Evolutionary conservation across 2,797 vertebrate genomes (phyloP).

Genomic region (Furcifer pardalis): DNA sequence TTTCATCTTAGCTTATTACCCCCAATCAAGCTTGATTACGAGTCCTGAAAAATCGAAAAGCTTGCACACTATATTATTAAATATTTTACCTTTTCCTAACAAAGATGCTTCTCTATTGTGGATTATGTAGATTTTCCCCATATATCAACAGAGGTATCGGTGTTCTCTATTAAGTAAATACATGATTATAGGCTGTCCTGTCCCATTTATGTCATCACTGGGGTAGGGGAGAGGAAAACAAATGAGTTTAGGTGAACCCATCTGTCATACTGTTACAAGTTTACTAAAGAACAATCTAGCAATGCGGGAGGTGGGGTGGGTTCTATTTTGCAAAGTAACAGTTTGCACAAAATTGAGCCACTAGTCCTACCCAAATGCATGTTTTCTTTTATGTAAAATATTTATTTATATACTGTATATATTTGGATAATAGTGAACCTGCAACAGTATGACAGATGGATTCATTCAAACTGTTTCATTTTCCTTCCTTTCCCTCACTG

Average conservation of each 20-base stretch:
- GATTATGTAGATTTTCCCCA: background rate
- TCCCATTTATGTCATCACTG: background rate
- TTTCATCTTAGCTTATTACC: no score
- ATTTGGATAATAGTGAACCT: no score
- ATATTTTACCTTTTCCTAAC: background rate
- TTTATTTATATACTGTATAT: no score
- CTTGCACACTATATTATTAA: background rate
- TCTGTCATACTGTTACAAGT: background rate
- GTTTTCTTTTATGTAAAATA: background rate
- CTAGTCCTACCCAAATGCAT: background rate
- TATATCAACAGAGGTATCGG: background rate
- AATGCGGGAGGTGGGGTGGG: no score
- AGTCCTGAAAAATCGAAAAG: background rate
- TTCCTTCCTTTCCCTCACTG: no score
- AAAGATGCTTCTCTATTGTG: background rate
- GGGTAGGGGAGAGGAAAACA: background rate
- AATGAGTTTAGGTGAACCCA: background rate
- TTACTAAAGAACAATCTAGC: background rate
- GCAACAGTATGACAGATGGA: no score
- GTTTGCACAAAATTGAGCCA: background rate
- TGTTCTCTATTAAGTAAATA: background rate
- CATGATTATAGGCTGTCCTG: background rate
- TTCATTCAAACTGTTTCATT: constrained; percentile 2
- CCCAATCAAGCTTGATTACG: background rate
- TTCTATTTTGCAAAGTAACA: background rate